Evolutionary conservation across 2,113 vertebrate genomes (phyloP).

Genomic region (Atherinomorus stipes): DNA sequence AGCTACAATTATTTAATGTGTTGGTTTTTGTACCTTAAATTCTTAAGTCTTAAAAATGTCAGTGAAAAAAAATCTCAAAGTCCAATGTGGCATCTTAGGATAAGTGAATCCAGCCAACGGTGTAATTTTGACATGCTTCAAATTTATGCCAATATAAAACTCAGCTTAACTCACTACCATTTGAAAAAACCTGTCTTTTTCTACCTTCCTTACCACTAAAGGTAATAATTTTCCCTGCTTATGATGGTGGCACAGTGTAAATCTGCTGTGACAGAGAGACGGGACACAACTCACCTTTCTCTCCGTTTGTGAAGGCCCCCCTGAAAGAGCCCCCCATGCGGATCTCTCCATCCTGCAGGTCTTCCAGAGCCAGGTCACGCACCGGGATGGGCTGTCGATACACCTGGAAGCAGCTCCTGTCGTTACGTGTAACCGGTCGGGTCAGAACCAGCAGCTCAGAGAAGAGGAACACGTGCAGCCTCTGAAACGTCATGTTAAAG

Average conservation of each 20-base stretch:
- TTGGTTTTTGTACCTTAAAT: background rate
- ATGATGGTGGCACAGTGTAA: background rate
- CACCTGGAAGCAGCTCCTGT: constrained; percentile 93
- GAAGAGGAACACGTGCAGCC: constrained; percentile 96
- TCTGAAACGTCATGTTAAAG: constrained; percentile 76
- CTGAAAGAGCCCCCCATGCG: constrained; percentile 96
- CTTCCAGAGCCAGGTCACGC: constrained; percentile 90
- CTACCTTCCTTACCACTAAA: background rate
- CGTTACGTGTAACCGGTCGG: constrained; percentile 90
- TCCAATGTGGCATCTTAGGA: background rate
- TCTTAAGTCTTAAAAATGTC: background rate
- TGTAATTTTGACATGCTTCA: background rate
- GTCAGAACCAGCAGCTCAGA: constrained; percentile 94
- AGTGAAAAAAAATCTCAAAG: background rate
- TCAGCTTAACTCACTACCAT: background rate
- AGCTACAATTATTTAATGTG: too few relatives aligned
- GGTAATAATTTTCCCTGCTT: background rate
- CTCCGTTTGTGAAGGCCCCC: constrained; percentile 92
- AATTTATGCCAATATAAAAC: background rate
- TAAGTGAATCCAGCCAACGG: background rate
- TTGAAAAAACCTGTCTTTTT: background rate
- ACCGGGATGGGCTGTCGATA: constrained; percentile 96
- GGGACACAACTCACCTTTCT: constrained; percentile 87
- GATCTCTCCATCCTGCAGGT: constrained; percentile 94
- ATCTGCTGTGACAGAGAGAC: background rate